These are phyloP conservation scores for Salvelinus fontinalis DNA, from an alignment of 2,113 vertebrate genomes.

Conservation along the genomic window DNA sequence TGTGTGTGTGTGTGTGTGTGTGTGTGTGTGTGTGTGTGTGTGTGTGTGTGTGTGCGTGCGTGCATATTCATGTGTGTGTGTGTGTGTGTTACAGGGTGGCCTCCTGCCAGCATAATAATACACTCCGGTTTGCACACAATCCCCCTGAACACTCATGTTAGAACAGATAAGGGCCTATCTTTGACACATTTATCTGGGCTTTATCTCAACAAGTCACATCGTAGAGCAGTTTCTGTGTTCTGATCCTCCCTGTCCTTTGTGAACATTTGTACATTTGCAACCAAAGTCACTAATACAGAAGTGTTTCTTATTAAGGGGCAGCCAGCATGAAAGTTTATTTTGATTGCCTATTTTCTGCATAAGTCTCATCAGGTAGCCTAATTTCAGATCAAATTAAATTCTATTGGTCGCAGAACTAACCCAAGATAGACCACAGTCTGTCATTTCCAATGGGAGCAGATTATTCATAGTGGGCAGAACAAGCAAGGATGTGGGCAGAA, in stretches of 20 bases:
- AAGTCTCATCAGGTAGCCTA: too few species aligned
- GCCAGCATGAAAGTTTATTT: not conserved
- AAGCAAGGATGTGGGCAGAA: too few species aligned
- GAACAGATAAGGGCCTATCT: conserved; percentile 33
- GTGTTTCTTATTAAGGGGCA: conserved; percentile 9
- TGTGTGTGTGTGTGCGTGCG: too few species aligned
- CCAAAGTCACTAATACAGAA: conserved; percentile 23
- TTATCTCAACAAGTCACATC: conserved; percentile 24
- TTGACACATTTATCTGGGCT: conserved; percentile 13
- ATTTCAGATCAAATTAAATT: too few species aligned
- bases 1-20: not conserved
- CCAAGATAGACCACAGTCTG: too few species aligned
- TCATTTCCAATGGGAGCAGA: too few species aligned
- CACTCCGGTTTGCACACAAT: not conserved
- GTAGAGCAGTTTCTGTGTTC: not conserved
- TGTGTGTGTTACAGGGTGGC: not conserved
- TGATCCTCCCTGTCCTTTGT: not conserved
- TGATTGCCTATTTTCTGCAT: too few species aligned
- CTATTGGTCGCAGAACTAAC: too few species aligned
- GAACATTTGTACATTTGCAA: not conserved
- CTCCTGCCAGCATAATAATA: conserved; percentile 21
- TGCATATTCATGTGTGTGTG: too few species aligned
- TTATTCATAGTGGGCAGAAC: too few species aligned
- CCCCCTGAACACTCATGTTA: conserved; percentile 4
- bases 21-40: too few species aligned